phyloP scores from a whole-genome alignment of 2,797 vertebrate genomes.

The Chelidonichthys spinosus region DNA sequence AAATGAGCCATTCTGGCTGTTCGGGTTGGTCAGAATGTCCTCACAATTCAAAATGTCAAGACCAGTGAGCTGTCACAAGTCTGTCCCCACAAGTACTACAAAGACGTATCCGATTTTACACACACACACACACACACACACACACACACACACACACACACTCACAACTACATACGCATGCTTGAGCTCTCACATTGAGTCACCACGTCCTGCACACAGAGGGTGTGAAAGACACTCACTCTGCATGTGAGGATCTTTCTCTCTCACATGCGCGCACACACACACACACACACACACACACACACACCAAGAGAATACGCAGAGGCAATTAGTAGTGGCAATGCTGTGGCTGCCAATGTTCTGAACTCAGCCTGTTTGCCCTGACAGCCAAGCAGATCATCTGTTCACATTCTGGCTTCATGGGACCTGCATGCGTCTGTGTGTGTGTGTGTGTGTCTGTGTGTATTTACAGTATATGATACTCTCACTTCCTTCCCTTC shows the following conservation, averaged over 20 bases:
- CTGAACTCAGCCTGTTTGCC: slow-evolving; percentile 66
- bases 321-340: slow-evolving; percentile 72
- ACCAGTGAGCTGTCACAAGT: slow-evolving; percentile 40
- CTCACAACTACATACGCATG: neutral
- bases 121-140: slow-evolving; percentile 19
- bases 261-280: neutral
- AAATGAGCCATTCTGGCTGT: slow-evolving; percentile 48
- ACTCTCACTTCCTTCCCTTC: neutral
- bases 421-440: slow-evolving; percentile 26
- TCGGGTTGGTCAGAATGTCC: slow-evolving; percentile 29
- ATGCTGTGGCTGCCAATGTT: slow-evolving; percentile 61
- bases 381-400: slow-evolving; percentile 67
- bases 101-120: slow-evolving; percentile 30
- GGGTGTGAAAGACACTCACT: slow-evolving; percentile 68
- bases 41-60: slow-evolving; percentile 43
- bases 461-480: neutral
- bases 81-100: slow-evolving; percentile 23
- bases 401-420: slow-evolving; percentile 64
- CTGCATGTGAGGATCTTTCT: slow-evolving; percentile 40
- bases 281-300: neutral
- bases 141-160: slow-evolving; percentile 8
- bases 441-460: neutral
- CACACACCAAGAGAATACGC: slow-evolving; percentile 29
- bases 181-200: slow-evolving; percentile 52
- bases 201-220: slow-evolving; percentile 57